Conservation (phyloP, 2,113 vertebrate genomes). For the Corythoichthys haematopterus region DNA sequence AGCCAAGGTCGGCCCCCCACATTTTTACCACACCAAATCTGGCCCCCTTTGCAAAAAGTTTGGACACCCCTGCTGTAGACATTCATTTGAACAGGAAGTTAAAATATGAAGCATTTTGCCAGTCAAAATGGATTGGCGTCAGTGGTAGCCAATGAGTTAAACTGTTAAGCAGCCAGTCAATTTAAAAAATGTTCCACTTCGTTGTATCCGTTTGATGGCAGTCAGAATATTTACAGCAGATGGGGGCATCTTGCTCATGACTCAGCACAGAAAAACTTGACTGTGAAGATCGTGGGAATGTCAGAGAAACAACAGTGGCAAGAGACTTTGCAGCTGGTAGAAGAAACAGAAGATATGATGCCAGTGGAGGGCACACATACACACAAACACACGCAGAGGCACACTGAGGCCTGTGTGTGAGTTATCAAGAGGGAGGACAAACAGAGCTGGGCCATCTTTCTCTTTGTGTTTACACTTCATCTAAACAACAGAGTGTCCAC, state of each 20-base stretch:
- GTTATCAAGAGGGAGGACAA: conserved; percentile 57
- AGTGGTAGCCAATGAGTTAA: too few relatives aligned
- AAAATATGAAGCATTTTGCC: too few relatives aligned
- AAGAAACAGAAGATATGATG: conserved; percentile 56
- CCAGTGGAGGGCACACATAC: conserved; percentile 49
- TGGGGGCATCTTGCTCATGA: conserved; percentile 23
- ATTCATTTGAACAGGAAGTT: too few relatives aligned
- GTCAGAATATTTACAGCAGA: conserved; percentile 21
- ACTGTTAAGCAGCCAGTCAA: not conserved
- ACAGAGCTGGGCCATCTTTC: conserved; percentile 48
- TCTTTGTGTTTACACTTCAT: conserved; percentile 66
- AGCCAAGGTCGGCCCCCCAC: too few relatives aligned
- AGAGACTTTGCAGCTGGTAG: conserved; percentile 63
- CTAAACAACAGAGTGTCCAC: conserved; percentile 70
- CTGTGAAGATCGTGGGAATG: conserved; percentile 55
- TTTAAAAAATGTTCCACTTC: not conserved
- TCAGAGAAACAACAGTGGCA: conserved; percentile 22
- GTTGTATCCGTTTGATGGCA: conserved; percentile 8
- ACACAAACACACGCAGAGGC: conserved; percentile 25
- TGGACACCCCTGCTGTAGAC: too few relatives aligned
- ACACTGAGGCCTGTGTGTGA: conserved; percentile 31
- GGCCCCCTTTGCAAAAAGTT: too few relatives aligned
- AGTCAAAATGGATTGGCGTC: too few relatives aligned
- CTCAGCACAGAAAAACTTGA: conserved; percentile 31
- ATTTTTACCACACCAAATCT: too few relatives aligned